Conservation (phyloP, 2,113 vertebrate genomes). For the Falco punctatus region DNA sequence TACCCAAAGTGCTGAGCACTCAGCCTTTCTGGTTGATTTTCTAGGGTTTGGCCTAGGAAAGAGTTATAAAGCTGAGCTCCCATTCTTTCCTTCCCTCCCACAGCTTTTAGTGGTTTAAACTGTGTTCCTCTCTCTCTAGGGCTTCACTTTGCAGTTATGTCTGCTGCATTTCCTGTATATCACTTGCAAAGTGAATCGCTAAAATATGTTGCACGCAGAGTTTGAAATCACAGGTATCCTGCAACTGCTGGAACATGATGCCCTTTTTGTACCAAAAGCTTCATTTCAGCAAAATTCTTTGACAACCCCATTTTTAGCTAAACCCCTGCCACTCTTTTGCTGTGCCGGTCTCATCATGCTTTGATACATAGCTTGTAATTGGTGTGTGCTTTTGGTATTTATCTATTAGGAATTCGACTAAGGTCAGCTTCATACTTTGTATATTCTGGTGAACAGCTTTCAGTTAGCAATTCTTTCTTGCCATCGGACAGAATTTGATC, state of each 20-base stretch:
- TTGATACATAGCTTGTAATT: not conserved
- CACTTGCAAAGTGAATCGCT: not conserved
- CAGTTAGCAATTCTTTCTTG: not conserved
- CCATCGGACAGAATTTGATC: not conserved
- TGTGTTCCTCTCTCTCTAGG: not conserved
- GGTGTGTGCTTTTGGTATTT: not conserved
- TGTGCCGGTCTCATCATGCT: not conserved
- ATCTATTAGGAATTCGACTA: not conserved
- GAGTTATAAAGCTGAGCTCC: conserved; percentile 5
- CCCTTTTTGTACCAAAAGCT: not conserved
- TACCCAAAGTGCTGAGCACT: conserved; percentile 38
- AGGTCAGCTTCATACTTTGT: not conserved
- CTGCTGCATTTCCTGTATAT: not conserved
- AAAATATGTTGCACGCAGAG: not conserved
- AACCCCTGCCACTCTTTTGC: not conserved
- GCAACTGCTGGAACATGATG: not conserved
- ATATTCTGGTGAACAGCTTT: not conserved
- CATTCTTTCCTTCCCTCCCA: conserved; percentile 31
- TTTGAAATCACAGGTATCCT: not conserved
- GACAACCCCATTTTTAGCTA: not conserved
- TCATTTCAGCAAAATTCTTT: not conserved
- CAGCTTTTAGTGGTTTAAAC: conserved; percentile 39
- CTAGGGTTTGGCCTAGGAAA: conserved; percentile 39
- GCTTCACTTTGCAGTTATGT: conserved; percentile 5
- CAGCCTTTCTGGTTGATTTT: not conserved